Percentiles rank a stretch among this genome's conserved stretches.
Conservation (phyloP, 2,113 vertebrate genomes). For the Vimba vimba region DNA sequence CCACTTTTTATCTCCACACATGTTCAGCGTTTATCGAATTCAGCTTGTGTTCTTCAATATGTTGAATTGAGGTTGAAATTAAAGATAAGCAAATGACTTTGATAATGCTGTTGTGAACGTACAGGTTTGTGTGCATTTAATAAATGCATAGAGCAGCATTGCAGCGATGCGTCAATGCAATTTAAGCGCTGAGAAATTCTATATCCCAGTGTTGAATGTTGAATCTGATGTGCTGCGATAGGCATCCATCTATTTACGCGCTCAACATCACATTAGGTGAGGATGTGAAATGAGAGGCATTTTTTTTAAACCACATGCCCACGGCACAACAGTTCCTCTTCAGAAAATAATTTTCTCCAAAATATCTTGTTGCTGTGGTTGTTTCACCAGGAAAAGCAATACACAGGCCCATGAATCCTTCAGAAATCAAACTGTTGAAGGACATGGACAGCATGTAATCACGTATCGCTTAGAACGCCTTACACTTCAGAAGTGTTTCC, state of each 20-base stretch:
- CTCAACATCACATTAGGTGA: conserved; percentile 43
- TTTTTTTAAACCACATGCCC: conserved; percentile 43
- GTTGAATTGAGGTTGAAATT: conserved; percentile 30
- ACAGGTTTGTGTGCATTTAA: conserved; percentile 21
- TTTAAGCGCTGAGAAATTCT: conserved; percentile 20
- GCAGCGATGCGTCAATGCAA: conserved; percentile 30
- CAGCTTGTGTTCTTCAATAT: conserved; percentile 18
- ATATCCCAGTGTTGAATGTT: conserved; percentile 30
- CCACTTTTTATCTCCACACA: conserved; percentile 20
- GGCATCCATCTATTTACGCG: conserved; percentile 37
- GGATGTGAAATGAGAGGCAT: conserved; percentile 34
- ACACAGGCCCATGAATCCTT: neutral
- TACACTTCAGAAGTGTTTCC: neutral
- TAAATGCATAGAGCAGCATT: conserved; percentile 1
- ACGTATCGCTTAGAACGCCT: neutral
- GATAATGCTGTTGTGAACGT: conserved; percentile 6
- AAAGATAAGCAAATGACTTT: conserved; percentile 26
- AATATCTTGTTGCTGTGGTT: conserved; percentile 11
- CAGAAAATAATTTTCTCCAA: conserved; percentile 16
- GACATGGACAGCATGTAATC: conserved; percentile 17
- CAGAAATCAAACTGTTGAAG: neutral
- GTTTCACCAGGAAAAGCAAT: conserved; percentile 9
- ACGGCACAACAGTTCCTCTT: conserved; percentile 28
- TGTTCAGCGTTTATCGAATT: conserved; percentile 26
- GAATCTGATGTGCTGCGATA: conserved; percentile 35